phyloP scores from a whole-genome alignment of 2,797 vertebrate species.

The Stomatorhinus walkeri region DNA sequence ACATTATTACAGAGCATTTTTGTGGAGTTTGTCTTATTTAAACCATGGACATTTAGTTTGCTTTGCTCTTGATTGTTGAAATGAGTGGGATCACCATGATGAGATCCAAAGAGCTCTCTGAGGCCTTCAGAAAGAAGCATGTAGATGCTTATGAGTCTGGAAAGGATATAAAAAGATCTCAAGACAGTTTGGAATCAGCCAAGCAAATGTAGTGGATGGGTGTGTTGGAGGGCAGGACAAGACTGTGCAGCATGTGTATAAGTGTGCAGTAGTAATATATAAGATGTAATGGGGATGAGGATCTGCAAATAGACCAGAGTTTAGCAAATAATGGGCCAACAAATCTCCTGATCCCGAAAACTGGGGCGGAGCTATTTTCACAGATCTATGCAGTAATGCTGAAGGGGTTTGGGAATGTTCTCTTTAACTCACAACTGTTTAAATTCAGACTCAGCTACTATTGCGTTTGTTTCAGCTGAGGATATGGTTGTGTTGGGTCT shows the following conservation, averaged over 20 bases:
- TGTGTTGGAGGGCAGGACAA: not conserved
- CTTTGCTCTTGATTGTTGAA: too few relatives aligned
- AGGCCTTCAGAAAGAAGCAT: too few relatives aligned
- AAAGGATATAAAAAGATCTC: too few relatives aligned
- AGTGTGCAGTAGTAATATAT: not conserved
- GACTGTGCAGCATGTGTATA: not conserved
- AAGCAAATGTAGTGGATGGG: not conserved
- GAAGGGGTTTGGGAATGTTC: not conserved
- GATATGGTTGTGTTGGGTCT: not conserved
- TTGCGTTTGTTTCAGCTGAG: not conserved
- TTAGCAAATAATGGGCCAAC: not conserved
- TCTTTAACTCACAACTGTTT: not conserved
- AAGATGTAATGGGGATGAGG: not conserved
- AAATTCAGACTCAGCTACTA: not conserved
- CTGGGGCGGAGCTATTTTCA: slow-evolving; percentile 7
- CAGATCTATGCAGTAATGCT: not conserved
- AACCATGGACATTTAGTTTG: too few relatives aligned
- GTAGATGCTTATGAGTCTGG: too few relatives aligned
- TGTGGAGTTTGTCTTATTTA: too few relatives aligned
- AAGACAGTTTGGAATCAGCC: too few relatives aligned
- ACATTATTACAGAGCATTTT: too few relatives aligned
- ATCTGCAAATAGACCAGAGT: not conserved
- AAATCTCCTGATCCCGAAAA: not conserved
- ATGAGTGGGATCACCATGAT: too few relatives aligned
- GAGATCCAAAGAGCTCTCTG: too few relatives aligned